Conservation (phyloP, 2,888 invertebrate species). For the Siphonodentalium dalli region DNA sequence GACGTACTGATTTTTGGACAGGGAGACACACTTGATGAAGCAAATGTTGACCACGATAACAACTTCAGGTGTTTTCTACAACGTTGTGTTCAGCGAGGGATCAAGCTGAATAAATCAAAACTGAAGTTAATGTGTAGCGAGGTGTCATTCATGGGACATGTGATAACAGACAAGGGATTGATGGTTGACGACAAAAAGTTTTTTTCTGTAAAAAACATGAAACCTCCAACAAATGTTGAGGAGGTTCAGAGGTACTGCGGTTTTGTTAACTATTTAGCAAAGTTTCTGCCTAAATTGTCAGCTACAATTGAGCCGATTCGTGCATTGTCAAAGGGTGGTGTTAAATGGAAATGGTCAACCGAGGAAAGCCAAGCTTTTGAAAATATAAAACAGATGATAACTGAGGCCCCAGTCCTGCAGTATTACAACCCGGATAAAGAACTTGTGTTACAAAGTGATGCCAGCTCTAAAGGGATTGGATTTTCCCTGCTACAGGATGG, state of each 20-base stretch:
- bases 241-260: slow-evolving; percentile 7
- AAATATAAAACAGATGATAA: slow-evolving; percentile 16
- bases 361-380: slow-evolving; percentile 19
- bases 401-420: slow-evolving; percentile 13
- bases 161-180: slow-evolving; percentile 11
- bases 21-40: background rate
- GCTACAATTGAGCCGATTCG: slow-evolving; percentile 13
- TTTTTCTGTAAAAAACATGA: slow-evolving; percentile 14
- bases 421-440: slow-evolving; percentile 16
- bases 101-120: slow-evolving; percentile 18
- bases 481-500: slow-evolving; percentile 15
- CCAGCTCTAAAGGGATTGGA: slow-evolving; percentile 19
- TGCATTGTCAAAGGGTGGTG: slow-evolving; percentile 6
- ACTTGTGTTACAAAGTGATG: slow-evolving; percentile 23
- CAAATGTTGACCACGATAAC: slow-evolving; percentile 16
- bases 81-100: slow-evolving; percentile 3
- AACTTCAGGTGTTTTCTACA: slow-evolving; percentile 17
- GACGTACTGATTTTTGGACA: slow-evolving; percentile 22
- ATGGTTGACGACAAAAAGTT: slow-evolving; percentile 20
- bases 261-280: slow-evolving; percentile 27
- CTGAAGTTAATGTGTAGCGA: slow-evolving; percentile 1
- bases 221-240: slow-evolving; percentile 14
- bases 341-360: slow-evolving; percentile 10
- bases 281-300: slow-evolving; percentile 23
- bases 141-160: slow-evolving; percentile 17